Conservation (phyloP, 92 coral and sea anemone genomes). For the Montipora capitata region DNA sequence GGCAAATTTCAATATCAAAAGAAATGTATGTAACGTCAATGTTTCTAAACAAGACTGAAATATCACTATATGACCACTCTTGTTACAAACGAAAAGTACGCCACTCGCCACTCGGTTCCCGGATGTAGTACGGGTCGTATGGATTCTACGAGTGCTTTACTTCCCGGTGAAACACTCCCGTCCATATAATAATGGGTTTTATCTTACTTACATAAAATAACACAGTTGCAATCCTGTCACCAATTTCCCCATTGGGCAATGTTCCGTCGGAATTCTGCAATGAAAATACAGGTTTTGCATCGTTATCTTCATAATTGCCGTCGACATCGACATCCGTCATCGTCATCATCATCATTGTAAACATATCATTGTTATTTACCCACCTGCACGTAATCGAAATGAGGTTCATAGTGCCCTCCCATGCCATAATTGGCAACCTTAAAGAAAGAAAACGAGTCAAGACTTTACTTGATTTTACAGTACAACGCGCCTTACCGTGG, state of each 20-base stretch:
- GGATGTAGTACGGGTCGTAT: no score
- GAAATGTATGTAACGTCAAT: no score
- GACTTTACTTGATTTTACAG: not conserved
- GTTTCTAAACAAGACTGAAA: no score
- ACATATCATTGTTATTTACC: not conserved
- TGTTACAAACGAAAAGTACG: no score
- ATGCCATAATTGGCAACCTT: slow-evolving; percentile 96
- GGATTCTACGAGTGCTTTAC: no score
- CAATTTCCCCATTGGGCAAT: slow-evolving; percentile 35
- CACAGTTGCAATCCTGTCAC: slow-evolving; percentile 94
- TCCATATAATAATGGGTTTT: no score
- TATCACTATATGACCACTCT: no score
- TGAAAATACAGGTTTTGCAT: not conserved
- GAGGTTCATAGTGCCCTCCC: slow-evolving; percentile 98
- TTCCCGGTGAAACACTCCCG: no score
- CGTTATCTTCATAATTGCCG: not conserved
- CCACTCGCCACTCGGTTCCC: no score
- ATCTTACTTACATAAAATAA: slow-evolving; percentile 85
- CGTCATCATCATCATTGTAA: not conserved
- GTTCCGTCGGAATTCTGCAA: slow-evolving; percentile 37
- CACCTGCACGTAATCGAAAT: slow-evolving; percentile 84
- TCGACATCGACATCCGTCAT: no score
- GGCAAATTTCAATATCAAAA: no score
- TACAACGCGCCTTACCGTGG: no score
- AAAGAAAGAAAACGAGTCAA: not conserved